A percentile compares a stretch with the other conserved stretches of the same genome.
Conservation (phyloP, 2,888 invertebrate genomes). For the Lasioglossum villosulum region DNA sequence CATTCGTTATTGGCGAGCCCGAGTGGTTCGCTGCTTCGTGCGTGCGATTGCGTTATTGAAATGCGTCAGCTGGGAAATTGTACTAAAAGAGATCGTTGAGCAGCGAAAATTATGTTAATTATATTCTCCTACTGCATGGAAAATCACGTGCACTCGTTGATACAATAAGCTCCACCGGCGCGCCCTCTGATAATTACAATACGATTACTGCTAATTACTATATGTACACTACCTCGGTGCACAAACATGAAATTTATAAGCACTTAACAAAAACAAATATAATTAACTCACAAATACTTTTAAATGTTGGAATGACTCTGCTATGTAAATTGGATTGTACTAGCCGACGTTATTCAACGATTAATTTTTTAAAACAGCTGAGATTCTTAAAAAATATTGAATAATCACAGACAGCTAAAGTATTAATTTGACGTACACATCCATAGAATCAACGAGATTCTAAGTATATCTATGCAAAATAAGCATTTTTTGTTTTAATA, state of each 20-base stretch:
- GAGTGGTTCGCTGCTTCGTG: conserved; percentile 1
- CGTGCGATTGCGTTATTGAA: neutral
- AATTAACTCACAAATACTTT: too few relatives aligned
- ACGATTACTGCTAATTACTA: neutral
- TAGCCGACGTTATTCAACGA: too few relatives aligned
- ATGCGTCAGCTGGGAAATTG: neutral
- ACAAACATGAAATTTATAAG: neutral
- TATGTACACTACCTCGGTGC: neutral
- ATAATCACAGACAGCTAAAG: too few relatives aligned
- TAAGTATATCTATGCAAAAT: too few relatives aligned
- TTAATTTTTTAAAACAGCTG: too few relatives aligned
- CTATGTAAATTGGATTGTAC: neutral
- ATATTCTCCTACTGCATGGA: neutral
- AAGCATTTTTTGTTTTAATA: too few relatives aligned
- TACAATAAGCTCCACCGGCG: neutral
- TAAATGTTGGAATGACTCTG: neutral
- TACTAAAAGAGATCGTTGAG: neutral
- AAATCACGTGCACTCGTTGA: neutral
- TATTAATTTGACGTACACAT: too few relatives aligned
- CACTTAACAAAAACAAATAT: too few relatives aligned
- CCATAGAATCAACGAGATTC: too few relatives aligned
- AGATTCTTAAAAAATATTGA: too few relatives aligned
- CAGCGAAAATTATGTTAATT: neutral
- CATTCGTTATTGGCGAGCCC: conserved; percentile 33
- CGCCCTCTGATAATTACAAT: neutral